Conservation (phyloP, 2,888 invertebrate species). For the Clusia tigrina region DNA sequence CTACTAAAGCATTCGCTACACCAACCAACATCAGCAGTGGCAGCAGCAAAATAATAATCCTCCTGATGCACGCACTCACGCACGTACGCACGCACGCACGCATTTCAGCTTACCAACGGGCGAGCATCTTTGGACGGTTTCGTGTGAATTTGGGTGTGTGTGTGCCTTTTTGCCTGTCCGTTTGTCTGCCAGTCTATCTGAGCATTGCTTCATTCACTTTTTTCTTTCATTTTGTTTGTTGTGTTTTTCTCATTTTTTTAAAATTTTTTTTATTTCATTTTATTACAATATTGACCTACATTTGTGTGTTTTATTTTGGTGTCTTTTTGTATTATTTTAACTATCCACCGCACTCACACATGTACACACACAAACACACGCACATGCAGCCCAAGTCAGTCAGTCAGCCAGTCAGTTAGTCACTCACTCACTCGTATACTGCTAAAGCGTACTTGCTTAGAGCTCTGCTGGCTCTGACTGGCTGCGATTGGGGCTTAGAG, state of each 20-base stretch:
- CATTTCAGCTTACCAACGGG: not conserved
- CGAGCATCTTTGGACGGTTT: slow-evolving; percentile 8
- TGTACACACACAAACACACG: too few relatives aligned
- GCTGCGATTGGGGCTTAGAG: not conserved
- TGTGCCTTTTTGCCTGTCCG: not conserved
- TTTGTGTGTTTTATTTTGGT: slow-evolving; percentile 36
- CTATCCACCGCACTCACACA: not conserved
- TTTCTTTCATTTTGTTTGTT: slow-evolving; percentile 24
- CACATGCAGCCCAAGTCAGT: too few relatives aligned
- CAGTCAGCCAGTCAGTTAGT: too few relatives aligned
- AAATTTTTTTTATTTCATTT: slow-evolving; percentile 40
- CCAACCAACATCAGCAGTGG: too few relatives aligned
- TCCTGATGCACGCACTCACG: too few relatives aligned
- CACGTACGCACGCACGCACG: too few relatives aligned
- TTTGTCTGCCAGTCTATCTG: not conserved
- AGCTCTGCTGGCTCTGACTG: too few relatives aligned
- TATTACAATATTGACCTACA: slow-evolving; percentile 59
- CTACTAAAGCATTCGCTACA: too few relatives aligned
- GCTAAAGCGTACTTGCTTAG: too few relatives aligned
- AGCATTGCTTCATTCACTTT: not conserved
- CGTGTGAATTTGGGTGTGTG: slow-evolving; percentile 1
- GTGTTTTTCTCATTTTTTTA: slow-evolving; percentile 8
- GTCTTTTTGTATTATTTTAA: not conserved
- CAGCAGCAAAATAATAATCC: too few relatives aligned
- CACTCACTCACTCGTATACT: too few relatives aligned